Percentiles rank a stretch among this genome's conserved stretches.
These are phyloP conservation scores for Pedicia rivosa DNA, from an alignment of 2,888 invertebrate genomes.

Conservation along the genomic window DNA sequence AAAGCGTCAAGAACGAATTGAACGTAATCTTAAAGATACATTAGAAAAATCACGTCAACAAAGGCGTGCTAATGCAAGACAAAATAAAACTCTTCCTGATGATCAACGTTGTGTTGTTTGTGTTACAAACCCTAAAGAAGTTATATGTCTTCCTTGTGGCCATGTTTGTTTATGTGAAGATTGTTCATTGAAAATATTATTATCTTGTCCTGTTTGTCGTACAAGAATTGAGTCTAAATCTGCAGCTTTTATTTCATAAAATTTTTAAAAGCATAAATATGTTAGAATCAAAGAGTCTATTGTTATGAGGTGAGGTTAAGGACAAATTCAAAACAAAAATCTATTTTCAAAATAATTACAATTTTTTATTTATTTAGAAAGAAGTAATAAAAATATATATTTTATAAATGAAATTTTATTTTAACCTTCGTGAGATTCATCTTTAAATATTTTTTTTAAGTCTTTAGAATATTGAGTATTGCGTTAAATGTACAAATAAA, in stretches of 20 bases:
- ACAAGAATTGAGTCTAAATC: constrained; percentile 48
- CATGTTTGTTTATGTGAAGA: constrained; percentile 83
- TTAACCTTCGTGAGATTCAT: too few relatives aligned
- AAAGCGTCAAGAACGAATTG: constrained; percentile 37
- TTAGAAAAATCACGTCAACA: constrained; percentile 48
- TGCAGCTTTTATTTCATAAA: constrained; percentile 64
- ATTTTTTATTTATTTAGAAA: too few relatives aligned
- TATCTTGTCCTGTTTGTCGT: constrained; percentile 68
- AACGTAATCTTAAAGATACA: constrained; percentile 38
- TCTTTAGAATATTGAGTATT: too few relatives aligned
- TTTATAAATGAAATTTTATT: too few relatives aligned
- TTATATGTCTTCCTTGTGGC: constrained; percentile 73
- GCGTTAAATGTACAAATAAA: too few relatives aligned
- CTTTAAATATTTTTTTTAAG: too few relatives aligned
- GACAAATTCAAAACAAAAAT: too few relatives aligned
- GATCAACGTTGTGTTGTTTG: constrained; percentile 74
- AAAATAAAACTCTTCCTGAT: constrained; percentile 25
- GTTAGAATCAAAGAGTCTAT: too few relatives aligned
- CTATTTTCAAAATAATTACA: too few relatives aligned
- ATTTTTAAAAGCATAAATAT: too few relatives aligned
- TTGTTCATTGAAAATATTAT: constrained; percentile 52
- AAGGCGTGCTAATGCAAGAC: constrained; percentile 42
- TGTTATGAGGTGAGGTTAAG: too few relatives aligned
- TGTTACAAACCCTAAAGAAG: constrained; percentile 66
- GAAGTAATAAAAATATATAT: too few relatives aligned